phyloP scores from a whole-genome alignment of 2,113 vertebrate genomes.

The Solea solea region DNA sequence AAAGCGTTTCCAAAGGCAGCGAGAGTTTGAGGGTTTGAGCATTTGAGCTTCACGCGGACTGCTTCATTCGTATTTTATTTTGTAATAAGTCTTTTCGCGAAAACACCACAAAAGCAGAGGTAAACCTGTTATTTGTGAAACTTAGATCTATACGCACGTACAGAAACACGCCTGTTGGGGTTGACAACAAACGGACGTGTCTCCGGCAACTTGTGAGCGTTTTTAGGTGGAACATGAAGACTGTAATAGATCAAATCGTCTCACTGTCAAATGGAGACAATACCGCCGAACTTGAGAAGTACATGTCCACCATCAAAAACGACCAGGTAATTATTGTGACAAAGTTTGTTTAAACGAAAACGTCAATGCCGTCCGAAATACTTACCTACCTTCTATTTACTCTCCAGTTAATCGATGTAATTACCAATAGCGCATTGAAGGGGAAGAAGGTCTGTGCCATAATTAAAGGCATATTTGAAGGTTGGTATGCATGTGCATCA shows the following conservation, averaged over 20 bases:
- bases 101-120: background rate
- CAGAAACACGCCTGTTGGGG: background rate
- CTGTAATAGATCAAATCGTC: constrained; percentile 71
- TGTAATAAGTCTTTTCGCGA: too few relatives aligned
- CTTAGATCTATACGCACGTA: background rate
- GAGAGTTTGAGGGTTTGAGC: too few relatives aligned
- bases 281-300: constrained; percentile 70
- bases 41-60: background rate
- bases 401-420: constrained; percentile 79
- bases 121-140: background rate
- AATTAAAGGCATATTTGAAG: constrained; percentile 91
- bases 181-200: background rate
- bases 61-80: background rate
- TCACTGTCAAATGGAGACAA: constrained; percentile 68
- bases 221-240: constrained; percentile 54
- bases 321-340: constrained; percentile 66
- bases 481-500: constrained; percentile 63
- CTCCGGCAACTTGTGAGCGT: background rate
- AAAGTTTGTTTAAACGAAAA: background rate
- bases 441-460: constrained; percentile 83
- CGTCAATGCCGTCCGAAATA: background rate
- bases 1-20: background rate
- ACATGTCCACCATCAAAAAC: constrained; percentile 66
- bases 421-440: constrained; percentile 86
- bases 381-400: background rate